A percentile compares a stretch with the other conserved stretches of the same genome.
Conservation (phyloP, 2,113 vertebrate species). For the Riparia riparia region DNA sequence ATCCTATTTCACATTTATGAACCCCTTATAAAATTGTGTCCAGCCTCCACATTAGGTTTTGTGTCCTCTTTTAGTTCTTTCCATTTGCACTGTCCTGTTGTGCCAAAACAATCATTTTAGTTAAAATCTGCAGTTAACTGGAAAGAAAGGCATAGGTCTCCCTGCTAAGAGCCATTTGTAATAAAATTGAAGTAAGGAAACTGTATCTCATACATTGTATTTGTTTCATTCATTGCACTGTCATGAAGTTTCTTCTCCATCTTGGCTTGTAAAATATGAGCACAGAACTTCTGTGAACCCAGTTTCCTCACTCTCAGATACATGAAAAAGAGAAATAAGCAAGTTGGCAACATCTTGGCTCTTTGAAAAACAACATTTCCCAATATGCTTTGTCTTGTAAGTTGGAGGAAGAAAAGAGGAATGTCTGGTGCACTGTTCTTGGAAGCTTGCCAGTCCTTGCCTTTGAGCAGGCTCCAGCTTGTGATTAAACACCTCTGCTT, state of each 20-base stretch:
- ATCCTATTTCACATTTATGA: neutral
- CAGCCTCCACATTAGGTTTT: neutral
- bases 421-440: neutral
- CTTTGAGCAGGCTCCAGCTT: neutral
- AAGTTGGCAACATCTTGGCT: neutral
- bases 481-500: conserved; percentile 56
- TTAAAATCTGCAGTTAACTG: neutral
- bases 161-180: neutral
- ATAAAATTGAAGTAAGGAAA: conserved; percentile 49
- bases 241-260: neutral
- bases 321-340: neutral
- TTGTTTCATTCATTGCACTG: conserved; percentile 10
- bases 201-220: conserved; percentile 17
- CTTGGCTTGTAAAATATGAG: neutral
- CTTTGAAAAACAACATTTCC: conserved; percentile 13
- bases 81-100: neutral
- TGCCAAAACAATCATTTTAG: neutral
- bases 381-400: neutral
- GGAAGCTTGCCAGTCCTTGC: conserved; percentile 23
- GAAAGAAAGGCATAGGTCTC: neutral
- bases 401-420: neutral
- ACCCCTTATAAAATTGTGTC: neutral
- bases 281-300: neutral
- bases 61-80: neutral
- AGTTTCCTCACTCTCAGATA: neutral